Conservation (phyloP, 2,113 vertebrate species). For the Agapornis roseicollis region DNA sequence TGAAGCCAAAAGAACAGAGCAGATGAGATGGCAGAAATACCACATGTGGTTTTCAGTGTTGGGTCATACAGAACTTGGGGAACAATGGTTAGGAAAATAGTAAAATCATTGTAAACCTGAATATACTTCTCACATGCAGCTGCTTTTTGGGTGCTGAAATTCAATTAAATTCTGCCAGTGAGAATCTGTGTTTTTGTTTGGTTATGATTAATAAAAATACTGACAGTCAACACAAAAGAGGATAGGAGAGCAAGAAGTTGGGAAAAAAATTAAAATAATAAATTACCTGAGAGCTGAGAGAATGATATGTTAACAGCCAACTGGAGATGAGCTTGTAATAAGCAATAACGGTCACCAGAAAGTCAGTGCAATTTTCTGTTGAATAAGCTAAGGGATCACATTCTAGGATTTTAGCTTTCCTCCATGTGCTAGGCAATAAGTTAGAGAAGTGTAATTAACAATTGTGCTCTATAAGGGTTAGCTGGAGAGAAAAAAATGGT, state of each 20-base stretch:
- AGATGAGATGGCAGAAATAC: neutral
- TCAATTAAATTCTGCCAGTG: neutral
- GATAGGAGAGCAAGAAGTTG: neutral
- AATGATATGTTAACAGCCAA: neutral
- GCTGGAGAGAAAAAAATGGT: neutral
- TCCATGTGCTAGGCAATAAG: neutral
- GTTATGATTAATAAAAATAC: neutral
- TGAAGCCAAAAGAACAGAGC: neutral
- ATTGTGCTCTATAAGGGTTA: neutral
- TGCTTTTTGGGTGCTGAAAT: neutral
- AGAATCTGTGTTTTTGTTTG: neutral
- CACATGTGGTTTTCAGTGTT: neutral
- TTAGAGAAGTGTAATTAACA: conserved; percentile 17
- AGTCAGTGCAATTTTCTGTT: conserved; percentile 1
- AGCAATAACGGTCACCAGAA: neutral
- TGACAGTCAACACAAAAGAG: neutral
- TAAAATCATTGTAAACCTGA: neutral
- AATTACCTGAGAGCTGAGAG: neutral
- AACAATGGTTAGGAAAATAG: neutral
- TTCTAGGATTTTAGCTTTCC: neutral
- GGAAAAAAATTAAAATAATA: neutral
- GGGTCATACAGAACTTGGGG: neutral
- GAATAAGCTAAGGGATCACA: neutral
- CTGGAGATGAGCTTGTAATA: neutral
- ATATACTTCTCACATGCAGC: neutral